Conservation (phyloP, 64 coral and sea anemone species). For the Pachyseris speciosa region DNA sequence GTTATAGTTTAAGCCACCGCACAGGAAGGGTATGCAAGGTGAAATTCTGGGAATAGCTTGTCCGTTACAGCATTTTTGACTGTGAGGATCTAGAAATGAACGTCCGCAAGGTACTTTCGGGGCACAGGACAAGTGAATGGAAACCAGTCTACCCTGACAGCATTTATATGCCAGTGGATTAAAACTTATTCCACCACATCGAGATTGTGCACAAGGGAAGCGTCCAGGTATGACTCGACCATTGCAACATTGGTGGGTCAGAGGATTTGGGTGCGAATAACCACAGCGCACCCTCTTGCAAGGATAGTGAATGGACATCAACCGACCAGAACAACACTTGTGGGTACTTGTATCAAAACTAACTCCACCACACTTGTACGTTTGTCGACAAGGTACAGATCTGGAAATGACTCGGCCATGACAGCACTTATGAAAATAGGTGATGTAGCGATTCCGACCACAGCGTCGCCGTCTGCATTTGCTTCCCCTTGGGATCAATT, state of each 20-base stretch:
- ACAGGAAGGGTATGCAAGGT: neutral
- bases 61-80: slow-evolving; percentile 1
- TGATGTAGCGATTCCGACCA: neutral
- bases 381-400: neutral
- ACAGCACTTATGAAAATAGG: neutral
- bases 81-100: neutral
- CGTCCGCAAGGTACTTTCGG: neutral
- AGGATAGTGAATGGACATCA: neutral
- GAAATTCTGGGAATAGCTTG: neutral
- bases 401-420: neutral
- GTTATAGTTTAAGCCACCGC: slow-evolving; percentile 5
- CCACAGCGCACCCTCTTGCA: neutral
- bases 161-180: neutral
- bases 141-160: neutral
- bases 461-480: neutral
- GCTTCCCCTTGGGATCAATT: neutral
- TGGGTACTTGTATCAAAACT: neutral
- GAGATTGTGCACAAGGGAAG: neutral
- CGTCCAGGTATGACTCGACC: neutral
- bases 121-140: neutral
- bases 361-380: neutral
- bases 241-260: neutral
- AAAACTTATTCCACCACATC: neutral
- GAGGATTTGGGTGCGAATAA: neutral
- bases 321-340: neutral